phyloP scores from a whole-genome alignment of 2,797 vertebrate genomes.

The Lacerta viridis region DNA sequence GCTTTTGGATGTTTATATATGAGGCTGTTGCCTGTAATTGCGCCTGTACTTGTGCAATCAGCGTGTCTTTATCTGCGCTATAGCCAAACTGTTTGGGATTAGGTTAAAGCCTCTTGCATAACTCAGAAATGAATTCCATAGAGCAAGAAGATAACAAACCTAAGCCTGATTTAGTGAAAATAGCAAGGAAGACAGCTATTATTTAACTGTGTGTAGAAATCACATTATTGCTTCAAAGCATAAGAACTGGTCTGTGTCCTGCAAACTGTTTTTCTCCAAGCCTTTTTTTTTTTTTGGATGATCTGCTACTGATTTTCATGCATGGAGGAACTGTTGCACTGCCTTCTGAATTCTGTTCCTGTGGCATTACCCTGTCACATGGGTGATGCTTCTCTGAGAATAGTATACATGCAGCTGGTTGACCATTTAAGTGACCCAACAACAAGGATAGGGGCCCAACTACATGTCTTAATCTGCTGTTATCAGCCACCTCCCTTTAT shows the following conservation, averaged over 20 bases:
- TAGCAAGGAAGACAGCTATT: constrained; percentile 1
- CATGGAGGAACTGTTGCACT: too few relatives aligned
- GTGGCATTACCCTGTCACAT: too few relatives aligned
- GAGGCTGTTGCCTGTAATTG: constrained; percentile 51
- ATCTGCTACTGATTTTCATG: background rate
- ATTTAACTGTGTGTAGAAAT: constrained; percentile 4
- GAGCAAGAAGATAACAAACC: constrained; percentile 36
- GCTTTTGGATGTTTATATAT: constrained; percentile 32
- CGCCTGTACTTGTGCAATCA: constrained; percentile 54
- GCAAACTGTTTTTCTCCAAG: too few relatives aligned
- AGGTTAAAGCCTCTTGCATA: constrained; percentile 59
- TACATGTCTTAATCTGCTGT: background rate
- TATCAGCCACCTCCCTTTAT: background rate
- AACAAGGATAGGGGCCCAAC: background rate
- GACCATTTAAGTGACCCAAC: background rate
- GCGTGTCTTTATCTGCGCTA: constrained; percentile 43
- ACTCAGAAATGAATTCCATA: constrained; percentile 41
- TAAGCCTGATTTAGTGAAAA: constrained; percentile 1
- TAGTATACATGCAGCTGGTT: background rate
- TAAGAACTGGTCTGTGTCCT: background rate
- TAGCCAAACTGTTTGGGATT: constrained; percentile 43
- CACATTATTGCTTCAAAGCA: background rate
- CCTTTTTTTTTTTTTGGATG: background rate
- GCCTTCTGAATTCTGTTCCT: background rate
- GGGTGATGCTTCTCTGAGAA: background rate